A percentile compares a stretch with the other conserved stretches of the same genome.
These are phyloP conservation scores for Synanthedon vespiformis DNA, from an alignment of 2,888 invertebrate genomes.

Conservation along the genomic window DNA sequence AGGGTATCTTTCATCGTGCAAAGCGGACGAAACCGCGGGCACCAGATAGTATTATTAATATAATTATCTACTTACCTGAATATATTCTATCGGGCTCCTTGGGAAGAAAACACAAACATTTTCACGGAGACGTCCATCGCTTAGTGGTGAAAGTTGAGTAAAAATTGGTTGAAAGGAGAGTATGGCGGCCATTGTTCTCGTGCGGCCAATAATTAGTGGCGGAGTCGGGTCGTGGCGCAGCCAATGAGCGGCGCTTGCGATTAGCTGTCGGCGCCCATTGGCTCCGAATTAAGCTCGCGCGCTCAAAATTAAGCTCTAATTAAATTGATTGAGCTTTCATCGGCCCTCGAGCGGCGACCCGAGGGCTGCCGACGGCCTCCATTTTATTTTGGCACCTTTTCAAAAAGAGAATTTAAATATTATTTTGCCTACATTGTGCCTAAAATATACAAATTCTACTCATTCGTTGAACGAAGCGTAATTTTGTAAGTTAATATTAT, in stretches of 20 bases:
- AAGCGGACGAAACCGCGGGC: no score
- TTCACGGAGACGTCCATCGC: no score
- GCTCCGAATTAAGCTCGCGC: slow-evolving; percentile 24
- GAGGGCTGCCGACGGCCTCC: slow-evolving; percentile 10
- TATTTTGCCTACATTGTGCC: no score
- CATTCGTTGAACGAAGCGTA: no score
- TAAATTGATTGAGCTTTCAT: slow-evolving; percentile 41
- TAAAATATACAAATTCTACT: no score
- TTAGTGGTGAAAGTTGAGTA: not conserved
- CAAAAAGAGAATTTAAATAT: not conserved
- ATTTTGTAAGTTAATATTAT: no score
- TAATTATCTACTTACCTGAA: no score
- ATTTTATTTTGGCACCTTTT: slow-evolving; percentile 1
- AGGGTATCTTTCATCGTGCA: no score
- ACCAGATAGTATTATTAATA: no score
- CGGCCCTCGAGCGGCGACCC: slow-evolving; percentile 4
- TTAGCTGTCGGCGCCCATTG: slow-evolving; percentile 29
- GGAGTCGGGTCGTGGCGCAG: slow-evolving; percentile 17
- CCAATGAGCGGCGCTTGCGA: slow-evolving; percentile 38
- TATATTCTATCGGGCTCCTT: no score
- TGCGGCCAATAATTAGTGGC: slow-evolving; percentile 49
- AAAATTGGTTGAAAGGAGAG: slow-evolving; percentile 5
- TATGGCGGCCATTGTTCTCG: slow-evolving; percentile 30
- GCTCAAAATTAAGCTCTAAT: slow-evolving; percentile 39
- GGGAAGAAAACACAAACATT: no score